phyloP scores from a whole-genome alignment of 2,113 vertebrate species.

The Mohoua ochrocephala region DNA sequence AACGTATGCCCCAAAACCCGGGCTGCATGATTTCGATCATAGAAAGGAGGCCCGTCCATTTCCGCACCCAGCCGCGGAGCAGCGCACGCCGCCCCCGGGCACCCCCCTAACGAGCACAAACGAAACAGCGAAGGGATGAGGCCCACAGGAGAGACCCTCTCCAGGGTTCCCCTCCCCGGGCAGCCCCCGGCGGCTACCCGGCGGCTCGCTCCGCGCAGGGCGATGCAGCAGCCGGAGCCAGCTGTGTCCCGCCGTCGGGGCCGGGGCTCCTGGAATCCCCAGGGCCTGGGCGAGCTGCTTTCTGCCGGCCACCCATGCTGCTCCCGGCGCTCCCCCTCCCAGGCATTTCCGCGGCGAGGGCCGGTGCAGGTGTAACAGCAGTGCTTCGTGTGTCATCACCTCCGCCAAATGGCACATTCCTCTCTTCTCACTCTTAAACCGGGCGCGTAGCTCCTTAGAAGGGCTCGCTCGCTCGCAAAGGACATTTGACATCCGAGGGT shows the following conservation, averaged over 20 bases:
- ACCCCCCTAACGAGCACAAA: background rate
- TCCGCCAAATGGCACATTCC: slow-evolving; percentile 60
- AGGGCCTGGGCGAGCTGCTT: background rate
- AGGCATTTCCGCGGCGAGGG: slow-evolving; percentile 74
- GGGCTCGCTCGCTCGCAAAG: background rate
- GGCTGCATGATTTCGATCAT: background rate
- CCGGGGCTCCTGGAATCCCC: background rate
- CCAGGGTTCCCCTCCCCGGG: background rate
- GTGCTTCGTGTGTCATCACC: slow-evolving; percentile 85
- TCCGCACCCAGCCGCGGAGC: background rate
- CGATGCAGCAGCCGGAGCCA: background rate
- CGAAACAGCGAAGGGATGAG: background rate
- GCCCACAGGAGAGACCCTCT: background rate
- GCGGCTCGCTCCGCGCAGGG: background rate
- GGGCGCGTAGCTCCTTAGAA: background rate
- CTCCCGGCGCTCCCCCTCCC: background rate
- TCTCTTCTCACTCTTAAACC: slow-evolving; percentile 16
- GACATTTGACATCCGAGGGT: background rate
- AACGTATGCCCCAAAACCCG: background rate
- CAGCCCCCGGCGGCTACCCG: background rate
- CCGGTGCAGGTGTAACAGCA: slow-evolving; percentile 82
- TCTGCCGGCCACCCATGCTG: slow-evolving; percentile 80
- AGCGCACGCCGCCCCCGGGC: background rate
- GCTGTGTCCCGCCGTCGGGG: background rate
- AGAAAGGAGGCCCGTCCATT: background rate